Evolutionary conservation across 2,888 invertebrate genomes (phyloP).

Genomic region (Drosophila emarginata): DNA sequence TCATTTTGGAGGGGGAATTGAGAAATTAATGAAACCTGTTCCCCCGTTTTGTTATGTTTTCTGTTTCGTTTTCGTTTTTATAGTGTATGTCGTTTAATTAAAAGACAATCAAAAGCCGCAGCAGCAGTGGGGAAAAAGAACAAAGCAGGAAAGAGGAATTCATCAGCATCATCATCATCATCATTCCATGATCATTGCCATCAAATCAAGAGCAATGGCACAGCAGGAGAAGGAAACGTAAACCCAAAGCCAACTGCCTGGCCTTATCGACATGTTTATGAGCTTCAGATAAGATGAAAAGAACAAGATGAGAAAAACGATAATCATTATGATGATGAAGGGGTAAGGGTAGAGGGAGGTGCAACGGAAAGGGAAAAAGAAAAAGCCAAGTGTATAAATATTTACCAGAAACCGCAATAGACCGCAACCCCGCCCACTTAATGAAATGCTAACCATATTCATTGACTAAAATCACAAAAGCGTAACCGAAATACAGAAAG

Average conservation of each 20-base stretch:
- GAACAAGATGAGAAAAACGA: slow-evolving; percentile 39
- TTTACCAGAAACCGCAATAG: slow-evolving; percentile 32
- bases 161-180: slow-evolving; percentile 31
- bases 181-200: slow-evolving; percentile 3
- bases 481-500: slow-evolving; percentile 44
- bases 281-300: slow-evolving; percentile 40
- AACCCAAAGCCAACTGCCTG: slow-evolving; percentile 9
- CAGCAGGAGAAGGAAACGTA: slow-evolving; percentile 29
- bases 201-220: slow-evolving; percentile 4
- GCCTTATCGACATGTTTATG: slow-evolving; percentile 59
- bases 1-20: slow-evolving; percentile 1
- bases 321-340: slow-evolving; percentile 55
- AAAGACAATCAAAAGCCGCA: slow-evolving; percentile 63
- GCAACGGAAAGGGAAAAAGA: not conserved
- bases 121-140: slow-evolving; percentile 17
- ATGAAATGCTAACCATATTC: slow-evolving; percentile 75
- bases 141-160: slow-evolving; percentile 41
- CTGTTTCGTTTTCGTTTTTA: slow-evolving; percentile 47
- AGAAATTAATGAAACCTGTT: slow-evolving; percentile 61
- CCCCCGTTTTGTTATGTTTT: slow-evolving; percentile 8
- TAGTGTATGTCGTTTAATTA: slow-evolving; percentile 67
- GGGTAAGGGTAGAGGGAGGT: not conserved
- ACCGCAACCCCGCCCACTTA: slow-evolving; percentile 44
- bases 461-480: slow-evolving; percentile 66
- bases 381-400: slow-evolving; percentile 1